Percentiles rank a stretch among this genome's conserved stretches.
These are phyloP conservation scores for Spilosoma lubricipeda DNA, from an alignment of 2,888 invertebrate species.

Conservation along the genomic window DNA sequence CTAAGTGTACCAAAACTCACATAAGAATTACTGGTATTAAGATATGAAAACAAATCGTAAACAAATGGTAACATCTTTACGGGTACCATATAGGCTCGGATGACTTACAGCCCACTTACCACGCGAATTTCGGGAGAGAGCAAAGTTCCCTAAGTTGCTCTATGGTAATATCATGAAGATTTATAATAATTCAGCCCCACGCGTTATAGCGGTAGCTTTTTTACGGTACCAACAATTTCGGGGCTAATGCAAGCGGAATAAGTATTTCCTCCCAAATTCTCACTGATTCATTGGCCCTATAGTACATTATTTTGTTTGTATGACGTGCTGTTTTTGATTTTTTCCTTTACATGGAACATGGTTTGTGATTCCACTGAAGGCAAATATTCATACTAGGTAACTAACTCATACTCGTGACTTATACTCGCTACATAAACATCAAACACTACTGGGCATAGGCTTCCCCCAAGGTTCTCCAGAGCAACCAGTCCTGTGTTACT, in stretches of 20 bases:
- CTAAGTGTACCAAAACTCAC: not conserved
- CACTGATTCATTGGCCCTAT: slow-evolving; percentile 57
- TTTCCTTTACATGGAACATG: slow-evolving; percentile 7
- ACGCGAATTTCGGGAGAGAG: slow-evolving; percentile 77
- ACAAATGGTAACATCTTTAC: slow-evolving; percentile 61
- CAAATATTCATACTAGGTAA: too few relatives aligned
- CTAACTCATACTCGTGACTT: too few relatives aligned
- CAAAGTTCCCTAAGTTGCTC: slow-evolving; percentile 82
- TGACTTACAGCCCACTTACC: slow-evolving; percentile 84
- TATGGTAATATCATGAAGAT: slow-evolving; percentile 85
- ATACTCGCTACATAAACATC: too few relatives aligned
- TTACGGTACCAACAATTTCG: slow-evolving; percentile 76
- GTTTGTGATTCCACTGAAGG: too few relatives aligned
- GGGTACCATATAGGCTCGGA: slow-evolving; percentile 65
- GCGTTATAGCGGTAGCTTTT: slow-evolving; percentile 75
- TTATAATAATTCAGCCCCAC: slow-evolving; percentile 82
- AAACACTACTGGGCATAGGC: too few relatives aligned
- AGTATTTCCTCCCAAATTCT: slow-evolving; percentile 61
- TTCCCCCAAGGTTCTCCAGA: too few relatives aligned
- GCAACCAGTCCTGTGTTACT: too few relatives aligned
- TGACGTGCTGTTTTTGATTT: slow-evolving; percentile 21
- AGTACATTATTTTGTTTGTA: slow-evolving; percentile 35
- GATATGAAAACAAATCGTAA: slow-evolving; percentile 54
- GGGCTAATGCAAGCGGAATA: slow-evolving; percentile 69
- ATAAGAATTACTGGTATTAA: not conserved